A percentile compares a stretch with the other conserved stretches of the same genome.
phyloP scores from a whole-genome alignment of 2,113 vertebrate species.

The Trochalopteron elliotii region DNA sequence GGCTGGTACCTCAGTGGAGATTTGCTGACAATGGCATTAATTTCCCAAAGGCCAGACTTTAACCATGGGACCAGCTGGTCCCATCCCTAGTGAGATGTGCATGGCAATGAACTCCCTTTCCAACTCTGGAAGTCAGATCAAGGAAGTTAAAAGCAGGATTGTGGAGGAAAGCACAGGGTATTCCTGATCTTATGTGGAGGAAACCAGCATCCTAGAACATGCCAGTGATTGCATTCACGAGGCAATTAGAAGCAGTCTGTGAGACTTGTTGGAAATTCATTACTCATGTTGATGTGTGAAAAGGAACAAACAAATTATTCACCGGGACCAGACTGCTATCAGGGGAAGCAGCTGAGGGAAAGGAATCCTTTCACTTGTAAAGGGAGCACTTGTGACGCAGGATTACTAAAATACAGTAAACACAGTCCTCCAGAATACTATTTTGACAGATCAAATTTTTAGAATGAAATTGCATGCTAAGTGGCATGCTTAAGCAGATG shows the following conservation, averaged over 20 bases:
- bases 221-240: neutral
- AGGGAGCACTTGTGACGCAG: neutral
- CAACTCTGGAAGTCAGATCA: neutral
- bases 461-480: neutral
- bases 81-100: neutral
- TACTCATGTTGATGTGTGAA: neutral
- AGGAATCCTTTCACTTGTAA: neutral
- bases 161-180: neutral
- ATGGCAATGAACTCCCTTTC: neutral
- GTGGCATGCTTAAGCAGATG: neutral
- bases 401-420: constrained; percentile 2
- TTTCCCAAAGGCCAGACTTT: neutral
- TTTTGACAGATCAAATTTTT: constrained; percentile 10
- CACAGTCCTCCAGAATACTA: neutral
- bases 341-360: neutral
- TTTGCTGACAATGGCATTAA: neutral
- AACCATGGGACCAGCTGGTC: neutral
- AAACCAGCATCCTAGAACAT: neutral
- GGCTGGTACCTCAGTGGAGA: neutral
- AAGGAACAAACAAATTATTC: constrained; percentile 21
- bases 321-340: neutral
- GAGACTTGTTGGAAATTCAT: neutral
- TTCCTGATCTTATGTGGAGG: neutral
- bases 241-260: neutral
- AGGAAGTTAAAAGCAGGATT: neutral